phyloP scores from a whole-genome alignment of 1,140 invertebrate species.

The Listronotus oregonensis region DNA sequence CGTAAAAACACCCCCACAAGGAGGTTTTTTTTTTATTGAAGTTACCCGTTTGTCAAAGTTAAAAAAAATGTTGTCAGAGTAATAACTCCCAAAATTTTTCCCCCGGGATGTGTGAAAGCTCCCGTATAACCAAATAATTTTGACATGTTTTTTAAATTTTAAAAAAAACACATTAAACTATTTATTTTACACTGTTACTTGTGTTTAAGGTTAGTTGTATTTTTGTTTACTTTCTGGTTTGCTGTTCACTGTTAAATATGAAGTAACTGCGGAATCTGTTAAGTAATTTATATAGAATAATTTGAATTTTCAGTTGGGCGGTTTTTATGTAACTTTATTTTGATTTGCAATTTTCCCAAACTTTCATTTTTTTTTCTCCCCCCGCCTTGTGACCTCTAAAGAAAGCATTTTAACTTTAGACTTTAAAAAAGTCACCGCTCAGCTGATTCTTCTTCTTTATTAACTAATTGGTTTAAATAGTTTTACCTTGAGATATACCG shows the following conservation, averaged over 20 bases:
- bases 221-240: not conserved
- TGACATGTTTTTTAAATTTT: conserved; percentile 36
- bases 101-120: conserved; percentile 90
- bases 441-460: too few species aligned
- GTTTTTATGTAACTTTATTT: conserved; percentile 11
- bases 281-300: not conserved
- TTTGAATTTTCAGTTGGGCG: not conserved
- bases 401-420: too few species aligned
- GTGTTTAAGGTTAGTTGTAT: not conserved
- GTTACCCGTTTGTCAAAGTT: conserved; percentile 69
- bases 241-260: not conserved
- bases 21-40: conserved; percentile 45
- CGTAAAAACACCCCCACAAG: conserved; percentile 59
- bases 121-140: conserved; percentile 84
- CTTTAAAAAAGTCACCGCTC: too few species aligned
- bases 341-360: conserved; percentile 1
- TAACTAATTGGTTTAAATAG: too few species aligned
- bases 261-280: not conserved
- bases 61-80: conserved; percentile 85
- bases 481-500: too few species aligned
- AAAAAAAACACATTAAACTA: too few species aligned
- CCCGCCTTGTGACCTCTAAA: too few species aligned
- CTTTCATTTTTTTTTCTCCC: conserved; percentile 4
- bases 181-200: too few species aligned
- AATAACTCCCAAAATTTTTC: conserved; percentile 88